phyloP scores from a whole-genome alignment of 2,888 invertebrate genomes.

The Ischnus inquisitorius region DNA sequence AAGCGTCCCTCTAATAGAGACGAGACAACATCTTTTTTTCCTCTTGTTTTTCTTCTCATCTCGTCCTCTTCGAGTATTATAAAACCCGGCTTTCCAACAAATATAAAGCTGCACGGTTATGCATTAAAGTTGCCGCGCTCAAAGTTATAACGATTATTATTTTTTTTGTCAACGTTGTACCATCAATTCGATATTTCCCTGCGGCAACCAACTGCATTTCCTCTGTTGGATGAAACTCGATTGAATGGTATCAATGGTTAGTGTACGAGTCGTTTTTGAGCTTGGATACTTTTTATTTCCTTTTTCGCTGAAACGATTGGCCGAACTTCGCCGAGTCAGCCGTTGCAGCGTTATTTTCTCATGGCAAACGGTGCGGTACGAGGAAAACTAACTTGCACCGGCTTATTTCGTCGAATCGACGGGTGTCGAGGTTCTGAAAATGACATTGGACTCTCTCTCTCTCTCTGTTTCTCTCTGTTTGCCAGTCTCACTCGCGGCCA shows the following conservation, averaged over 20 bases:
- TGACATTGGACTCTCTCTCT: constrained; percentile 44
- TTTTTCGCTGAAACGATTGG: no score
- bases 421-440: constrained; percentile 44
- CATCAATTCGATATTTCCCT: neutral
- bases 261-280: no score
- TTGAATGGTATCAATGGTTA: no score
- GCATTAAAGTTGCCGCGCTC: constrained; percentile 7
- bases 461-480: neutral
- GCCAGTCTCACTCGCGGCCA: neutral
- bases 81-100: neutral
- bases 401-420: neutral
- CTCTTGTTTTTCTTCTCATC: constrained; percentile 12
- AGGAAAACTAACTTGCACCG: neutral
- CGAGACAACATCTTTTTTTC: neutral
- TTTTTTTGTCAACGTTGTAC: neutral
- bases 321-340: no score
- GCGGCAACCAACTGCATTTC: neutral
- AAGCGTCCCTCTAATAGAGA: constrained; percentile 36
- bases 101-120: neutral
- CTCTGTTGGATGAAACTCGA: neutral
- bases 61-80: constrained; percentile 18
- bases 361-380: no score
- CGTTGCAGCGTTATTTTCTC: constrained; percentile 16
- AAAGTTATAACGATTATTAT: constrained; percentile 19
- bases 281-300: no score